These are phyloP conservation scores for Gadus macrocephalus DNA, from an alignment of 2,113 vertebrate species.

Conservation along the genomic window DNA sequence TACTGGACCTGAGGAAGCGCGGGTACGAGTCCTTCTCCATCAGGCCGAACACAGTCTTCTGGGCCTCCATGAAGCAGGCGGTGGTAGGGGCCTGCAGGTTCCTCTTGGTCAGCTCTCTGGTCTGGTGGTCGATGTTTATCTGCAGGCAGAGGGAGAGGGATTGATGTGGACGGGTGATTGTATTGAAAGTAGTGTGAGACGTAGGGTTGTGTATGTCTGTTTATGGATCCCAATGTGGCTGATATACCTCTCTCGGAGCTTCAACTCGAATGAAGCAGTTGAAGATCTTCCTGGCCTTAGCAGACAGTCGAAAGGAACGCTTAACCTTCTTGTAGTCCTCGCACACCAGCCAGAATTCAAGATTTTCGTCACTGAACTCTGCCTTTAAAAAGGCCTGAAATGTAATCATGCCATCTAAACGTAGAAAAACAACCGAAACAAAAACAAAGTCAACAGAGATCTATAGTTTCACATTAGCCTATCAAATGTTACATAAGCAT, in stretches of 20 bases:
- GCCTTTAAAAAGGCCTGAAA: slow-evolving; percentile 76
- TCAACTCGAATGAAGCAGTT: slow-evolving; percentile 69
- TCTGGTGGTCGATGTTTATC: slow-evolving; percentile 86
- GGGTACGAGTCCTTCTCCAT: slow-evolving; percentile 89
- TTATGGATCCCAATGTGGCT: neutral
- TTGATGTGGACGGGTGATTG: neutral
- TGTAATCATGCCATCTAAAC: slow-evolving; percentile 58
- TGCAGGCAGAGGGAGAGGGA: slow-evolving; percentile 50
- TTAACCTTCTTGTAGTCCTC: slow-evolving; percentile 75
- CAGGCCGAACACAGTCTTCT: slow-evolving; percentile 78
- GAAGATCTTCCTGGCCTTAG: slow-evolving; percentile 76
- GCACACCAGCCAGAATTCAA: slow-evolving; percentile 78
- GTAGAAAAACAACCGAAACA: neutral
- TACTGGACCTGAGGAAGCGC: slow-evolving; percentile 81
- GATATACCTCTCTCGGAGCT: slow-evolving; percentile 71
- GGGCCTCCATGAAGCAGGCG: slow-evolving; percentile 80
- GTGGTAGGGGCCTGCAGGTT: slow-evolving; percentile 73
- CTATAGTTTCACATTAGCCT: neutral
- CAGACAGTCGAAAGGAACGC: slow-evolving; percentile 56
- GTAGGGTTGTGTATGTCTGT: neutral
- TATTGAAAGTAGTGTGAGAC: neutral
- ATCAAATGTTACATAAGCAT: neutral
- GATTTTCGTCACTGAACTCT: slow-evolving; percentile 79
- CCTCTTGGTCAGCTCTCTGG: slow-evolving; percentile 69
- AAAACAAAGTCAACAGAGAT: neutral